Base-by-base conservation (phyloP, 2,113 vertebrate species). In the Rhea pennata region DNA sequence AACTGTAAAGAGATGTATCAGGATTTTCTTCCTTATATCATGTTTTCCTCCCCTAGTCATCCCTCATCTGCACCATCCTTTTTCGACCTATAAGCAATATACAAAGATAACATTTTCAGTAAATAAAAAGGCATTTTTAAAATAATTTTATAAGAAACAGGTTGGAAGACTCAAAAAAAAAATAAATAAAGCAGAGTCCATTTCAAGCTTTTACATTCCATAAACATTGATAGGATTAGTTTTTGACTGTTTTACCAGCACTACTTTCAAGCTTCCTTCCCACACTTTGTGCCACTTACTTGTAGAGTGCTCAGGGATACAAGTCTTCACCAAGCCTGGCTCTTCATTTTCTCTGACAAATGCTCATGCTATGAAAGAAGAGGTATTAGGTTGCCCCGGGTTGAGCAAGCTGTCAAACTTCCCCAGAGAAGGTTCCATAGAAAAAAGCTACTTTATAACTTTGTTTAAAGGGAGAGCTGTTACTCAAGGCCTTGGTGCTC, bases 161-260 rank as follows among this genome's bases (percentile, higher is more conserved):
- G 14, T 67, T 51, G 86, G 87, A 93, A 85, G 67, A 56, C 81
- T 94, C 84, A 2, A 71, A 93, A 85, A 91, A 92, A 22, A 36
- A 36, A 36, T 36, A 36, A 36, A 36, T 53, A 92, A 88, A 88
- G 5, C 26, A 53, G 36, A 70, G 1, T 67, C 88, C 40, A 19
- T 92, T 93, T 85, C 64, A 91, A 89, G 39, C 50, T 59, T 89
- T 85, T 78, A 29, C 81, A 91, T 95, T 95, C 89, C 95, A 96
- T 82, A 96, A 96, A 94, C 78, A 96, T 61, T 85, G 87, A 95
- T 92, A 56, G 91, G 89, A 96, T 74, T 74, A 92, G 56, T 91
- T 96, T 95, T 92, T 85, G 77, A 83, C 84, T 95, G 75, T 96
- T 95, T 93, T 85, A 92, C 91, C 94, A 95, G 94, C 51, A 83